Percentiles rank a stretch among this genome's conserved stretches.
phyloP scores from a whole-genome alignment of 2,797 vertebrate species.

The Paramormyrops hopkinsi region DNA sequence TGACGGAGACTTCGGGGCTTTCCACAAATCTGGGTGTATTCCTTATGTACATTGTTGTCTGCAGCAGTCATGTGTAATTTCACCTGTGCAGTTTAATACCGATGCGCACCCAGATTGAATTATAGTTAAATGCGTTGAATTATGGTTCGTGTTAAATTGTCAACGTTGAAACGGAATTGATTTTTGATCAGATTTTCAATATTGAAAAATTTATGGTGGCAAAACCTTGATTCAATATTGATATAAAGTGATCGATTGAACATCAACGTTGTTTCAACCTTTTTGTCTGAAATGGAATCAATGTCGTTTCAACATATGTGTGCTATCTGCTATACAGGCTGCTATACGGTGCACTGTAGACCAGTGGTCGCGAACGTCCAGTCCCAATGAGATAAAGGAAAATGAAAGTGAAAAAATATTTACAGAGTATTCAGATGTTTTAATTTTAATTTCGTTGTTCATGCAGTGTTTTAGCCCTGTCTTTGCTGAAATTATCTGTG shows the following conservation, averaged over 20 bases:
- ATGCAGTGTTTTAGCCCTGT: not conserved
- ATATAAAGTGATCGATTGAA: too few relatives aligned
- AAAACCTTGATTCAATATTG: too few relatives aligned
- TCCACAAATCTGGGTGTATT: not conserved
- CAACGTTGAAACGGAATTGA: too few relatives aligned
- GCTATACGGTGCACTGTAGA: not conserved
- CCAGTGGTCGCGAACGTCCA: not conserved
- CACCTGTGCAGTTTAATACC: not conserved
- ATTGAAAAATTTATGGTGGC: too few relatives aligned
- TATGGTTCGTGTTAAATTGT: too few relatives aligned
- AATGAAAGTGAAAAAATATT: not conserved
- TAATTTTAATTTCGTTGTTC: not conserved
- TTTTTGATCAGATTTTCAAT: too few relatives aligned
- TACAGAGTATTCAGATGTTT: not conserved
- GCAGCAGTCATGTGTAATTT: not conserved
- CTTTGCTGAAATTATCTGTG: constrained; percentile 33
- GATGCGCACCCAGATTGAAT: not conserved
- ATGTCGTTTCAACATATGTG: too few relatives aligned
- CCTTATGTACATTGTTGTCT: not conserved
- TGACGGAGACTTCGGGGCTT: not conserved
- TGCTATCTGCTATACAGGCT: not conserved
- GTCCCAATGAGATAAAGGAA: not conserved
- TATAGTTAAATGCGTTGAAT: too few relatives aligned
- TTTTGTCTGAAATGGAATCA: too few relatives aligned
- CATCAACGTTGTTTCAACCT: too few relatives aligned